Base-by-base conservation (phyloP, 2,888 invertebrate species). In the Yponomeuta cagnagella region DNA sequence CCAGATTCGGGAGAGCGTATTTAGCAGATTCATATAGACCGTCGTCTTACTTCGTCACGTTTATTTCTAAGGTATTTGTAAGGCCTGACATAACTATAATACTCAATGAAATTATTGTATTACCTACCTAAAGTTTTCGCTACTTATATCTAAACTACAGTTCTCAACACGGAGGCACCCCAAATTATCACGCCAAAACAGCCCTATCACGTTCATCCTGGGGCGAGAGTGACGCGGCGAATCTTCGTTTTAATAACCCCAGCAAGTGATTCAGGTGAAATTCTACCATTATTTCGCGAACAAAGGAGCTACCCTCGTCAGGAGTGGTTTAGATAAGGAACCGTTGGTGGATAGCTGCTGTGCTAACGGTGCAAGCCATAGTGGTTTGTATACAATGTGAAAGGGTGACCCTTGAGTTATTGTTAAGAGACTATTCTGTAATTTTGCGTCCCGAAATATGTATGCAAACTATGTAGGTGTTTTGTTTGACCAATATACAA, bases 261-360 rank as follows among this genome's bases (percentile, higher is more conserved):
- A 65, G 65, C 65, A 33, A 58, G 10, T 77, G 77, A 79, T 78
- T 79, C 78, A 79, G 81, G 78, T 82, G 31, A 10, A 64, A n/a
- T 82, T 82, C 79, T 82, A 83, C 83, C 82, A 83, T 86, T 86
- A 87, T 83, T 82, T 79, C 80, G 78, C 78, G 79, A 84, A 86
- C 85, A 87, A 85, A 86, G 86, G 52, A 58, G 64, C 64, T 78
- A 86, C 86, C 87, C 85, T 84, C 85, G 86, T 86, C 85, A 84
- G 78, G 80, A 84, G 88, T 87, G 87, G 82, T 68, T 87, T 79
- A 81, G 82, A 84, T 86, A 85, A 87, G 86, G 85, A 87, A 87
- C 85, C 82, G 80, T 83, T 15, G 10, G 15, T 15, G 12, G 52
- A 9, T 52, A 12, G 52, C 52, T 79, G 79, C 77, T 74, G 76